These are phyloP conservation scores for Agrilus planipennis DNA, from an alignment of 1,140 invertebrate species.

Conservation along the genomic window DNA sequence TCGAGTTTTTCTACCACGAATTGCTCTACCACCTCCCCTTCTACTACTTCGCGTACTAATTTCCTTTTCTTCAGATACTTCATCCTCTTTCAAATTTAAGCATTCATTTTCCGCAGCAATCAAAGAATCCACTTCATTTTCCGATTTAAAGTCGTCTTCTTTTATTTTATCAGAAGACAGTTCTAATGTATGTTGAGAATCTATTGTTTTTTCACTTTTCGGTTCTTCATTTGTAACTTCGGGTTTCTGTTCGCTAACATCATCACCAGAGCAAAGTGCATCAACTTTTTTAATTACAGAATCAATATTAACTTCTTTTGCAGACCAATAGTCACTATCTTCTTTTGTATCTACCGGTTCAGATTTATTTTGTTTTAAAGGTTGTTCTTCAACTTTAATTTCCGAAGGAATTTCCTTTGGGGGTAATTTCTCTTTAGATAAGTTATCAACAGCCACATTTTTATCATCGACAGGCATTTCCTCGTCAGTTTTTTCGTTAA, in stretches of 20 bases:
- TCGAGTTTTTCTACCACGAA: slow-evolving; percentile 41
- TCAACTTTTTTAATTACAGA: slow-evolving; percentile 68
- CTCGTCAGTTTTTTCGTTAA: slow-evolving; percentile 11
- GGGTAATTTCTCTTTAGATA: too few relatives aligned
- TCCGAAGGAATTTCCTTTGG: too few relatives aligned
- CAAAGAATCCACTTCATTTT: too few relatives aligned
- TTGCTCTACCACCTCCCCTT: slow-evolving; percentile 36
- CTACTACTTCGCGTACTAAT: slow-evolving; percentile 25
- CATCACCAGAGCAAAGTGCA: slow-evolving; percentile 42
- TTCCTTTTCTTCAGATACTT: slow-evolving; percentile 19
- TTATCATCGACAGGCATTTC: slow-evolving; percentile 1
- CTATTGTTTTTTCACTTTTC: too few relatives aligned
- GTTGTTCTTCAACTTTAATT: slow-evolving; percentile 8
- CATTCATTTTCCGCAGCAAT: too few relatives aligned
- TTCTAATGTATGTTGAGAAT: too few relatives aligned
- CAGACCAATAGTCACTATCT: slow-evolving; percentile 63
- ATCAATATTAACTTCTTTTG: slow-evolving; percentile 64
- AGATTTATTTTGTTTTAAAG: background rate
- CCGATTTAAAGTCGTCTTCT: slow-evolving; percentile 10
- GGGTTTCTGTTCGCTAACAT: slow-evolving; percentile 29
- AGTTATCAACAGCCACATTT: background rate
- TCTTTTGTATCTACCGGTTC: slow-evolving; percentile 42
- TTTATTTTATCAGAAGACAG: too few relatives aligned
- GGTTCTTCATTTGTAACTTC: slow-evolving; percentile 4
- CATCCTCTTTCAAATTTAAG: slow-evolving; percentile 3